Conservation (phyloP, 1,140 invertebrate species). For the Riptortus pedestris region DNA sequence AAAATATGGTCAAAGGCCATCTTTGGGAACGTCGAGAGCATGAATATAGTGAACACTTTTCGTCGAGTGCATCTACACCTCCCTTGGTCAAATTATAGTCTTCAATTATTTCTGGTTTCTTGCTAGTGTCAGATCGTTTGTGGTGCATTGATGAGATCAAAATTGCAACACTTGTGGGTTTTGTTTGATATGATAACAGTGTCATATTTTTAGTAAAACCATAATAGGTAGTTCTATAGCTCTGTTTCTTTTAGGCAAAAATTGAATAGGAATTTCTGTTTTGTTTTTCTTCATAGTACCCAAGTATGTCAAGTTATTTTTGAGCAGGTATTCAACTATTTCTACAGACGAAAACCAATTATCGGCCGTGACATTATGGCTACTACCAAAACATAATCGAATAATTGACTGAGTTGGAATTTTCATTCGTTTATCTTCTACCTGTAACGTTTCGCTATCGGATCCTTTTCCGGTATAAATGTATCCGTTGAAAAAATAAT, state of each 20-base stretch:
- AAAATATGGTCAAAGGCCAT: background rate
- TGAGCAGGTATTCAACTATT: background rate
- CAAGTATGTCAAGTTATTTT: background rate
- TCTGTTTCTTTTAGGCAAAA: background rate
- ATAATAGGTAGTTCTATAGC: too few relatives aligned
- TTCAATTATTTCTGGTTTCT: background rate
- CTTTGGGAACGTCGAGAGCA: background rate
- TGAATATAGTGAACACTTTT: background rate
- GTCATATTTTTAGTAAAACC: background rate
- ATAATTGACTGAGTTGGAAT: background rate
- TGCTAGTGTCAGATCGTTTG: background rate
- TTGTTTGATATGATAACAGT: background rate
- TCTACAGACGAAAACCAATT: background rate
- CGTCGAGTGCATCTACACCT: background rate
- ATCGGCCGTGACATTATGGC: background rate
- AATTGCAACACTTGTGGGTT: background rate
- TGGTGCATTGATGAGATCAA: background rate
- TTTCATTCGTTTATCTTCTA: background rate
- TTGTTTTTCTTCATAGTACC: background rate
- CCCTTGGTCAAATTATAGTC: background rate
- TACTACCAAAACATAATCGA: background rate
- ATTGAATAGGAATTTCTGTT: background rate
- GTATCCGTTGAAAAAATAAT: background rate
- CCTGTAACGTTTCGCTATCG: background rate
- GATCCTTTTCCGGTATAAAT: background rate